Conservation (phyloP, 2,113 vertebrate genomes). For the Telmatochromis bifrenatus region DNA sequence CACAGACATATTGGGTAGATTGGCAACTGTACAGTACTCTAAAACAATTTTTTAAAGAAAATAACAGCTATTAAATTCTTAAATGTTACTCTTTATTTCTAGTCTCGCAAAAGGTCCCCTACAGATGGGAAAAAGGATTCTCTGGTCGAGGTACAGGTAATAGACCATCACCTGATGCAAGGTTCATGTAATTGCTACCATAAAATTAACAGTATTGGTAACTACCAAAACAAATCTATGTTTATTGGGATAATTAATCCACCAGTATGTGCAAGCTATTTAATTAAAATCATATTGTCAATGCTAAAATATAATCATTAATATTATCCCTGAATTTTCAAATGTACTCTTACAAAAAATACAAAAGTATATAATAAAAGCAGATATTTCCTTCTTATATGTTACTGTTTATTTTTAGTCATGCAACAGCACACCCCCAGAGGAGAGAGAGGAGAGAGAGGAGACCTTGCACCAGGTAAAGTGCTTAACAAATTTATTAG, state of each 20-base stretch:
- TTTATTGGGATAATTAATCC: neutral
- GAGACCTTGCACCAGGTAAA: rapidly evolving
- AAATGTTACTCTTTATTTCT: neutral
- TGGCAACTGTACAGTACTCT: neutral
- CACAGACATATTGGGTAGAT: neutral
- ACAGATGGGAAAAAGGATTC: rapidly evolving
- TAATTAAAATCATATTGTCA: neutral
- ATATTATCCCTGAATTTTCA: neutral
- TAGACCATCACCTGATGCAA: neutral
- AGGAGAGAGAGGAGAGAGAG: neutral
- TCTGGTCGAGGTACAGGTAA: neutral
- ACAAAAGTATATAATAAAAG: neutral
- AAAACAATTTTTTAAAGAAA: neutral
- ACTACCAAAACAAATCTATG: neutral
- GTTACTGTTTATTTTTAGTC: neutral
- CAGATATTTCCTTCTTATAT: neutral
- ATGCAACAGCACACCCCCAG: rapidly evolving
- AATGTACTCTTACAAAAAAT: neutral
- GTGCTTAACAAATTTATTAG: neutral
- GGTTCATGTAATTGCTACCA: neutral
- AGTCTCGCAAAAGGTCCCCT: rapidly evolving
- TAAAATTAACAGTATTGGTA: neutral
- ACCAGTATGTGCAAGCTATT: neutral
- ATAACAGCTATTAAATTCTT: neutral
- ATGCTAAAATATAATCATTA: neutral